Evolutionary conservation across 2,797 vertebrate genomes (phyloP).

Genomic region (Limosa lapponica): DNA sequence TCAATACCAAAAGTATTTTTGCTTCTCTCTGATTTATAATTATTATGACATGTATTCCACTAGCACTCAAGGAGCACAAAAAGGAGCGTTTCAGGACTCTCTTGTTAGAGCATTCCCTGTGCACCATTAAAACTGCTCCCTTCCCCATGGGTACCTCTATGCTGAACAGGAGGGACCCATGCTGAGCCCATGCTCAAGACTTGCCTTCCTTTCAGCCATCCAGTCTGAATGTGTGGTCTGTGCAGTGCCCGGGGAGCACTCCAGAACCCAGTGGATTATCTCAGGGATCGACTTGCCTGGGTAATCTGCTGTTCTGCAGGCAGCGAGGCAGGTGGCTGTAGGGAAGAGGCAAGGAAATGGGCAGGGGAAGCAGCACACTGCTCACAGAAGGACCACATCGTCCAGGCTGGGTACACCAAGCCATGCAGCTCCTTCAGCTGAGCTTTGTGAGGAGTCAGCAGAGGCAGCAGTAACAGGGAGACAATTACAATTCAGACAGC

Average conservation of each 20-base stretch:
- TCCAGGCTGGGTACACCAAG: background rate
- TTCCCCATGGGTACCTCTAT: background rate
- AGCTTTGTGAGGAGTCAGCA: background rate
- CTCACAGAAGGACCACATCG: background rate
- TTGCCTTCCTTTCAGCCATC: background rate
- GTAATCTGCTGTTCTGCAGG: background rate
- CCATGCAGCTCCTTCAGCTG: background rate
- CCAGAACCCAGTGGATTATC: background rate
- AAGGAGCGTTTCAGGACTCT: background rate
- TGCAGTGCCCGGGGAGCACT: background rate
- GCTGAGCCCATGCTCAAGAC: background rate
- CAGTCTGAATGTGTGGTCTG: background rate
- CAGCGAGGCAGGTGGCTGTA: background rate
- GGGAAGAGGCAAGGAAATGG: background rate
- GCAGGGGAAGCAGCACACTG: background rate
- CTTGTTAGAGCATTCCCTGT: background rate
- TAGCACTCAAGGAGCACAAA: background rate
- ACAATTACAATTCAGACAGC: background rate
- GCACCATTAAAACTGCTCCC: background rate
- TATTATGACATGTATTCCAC: background rate
- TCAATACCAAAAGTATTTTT: background rate
- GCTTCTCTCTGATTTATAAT: background rate
- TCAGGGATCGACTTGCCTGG: background rate
- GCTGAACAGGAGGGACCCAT: fast-evolving
- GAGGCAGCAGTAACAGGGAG: background rate